A percentile compares a stretch with the other conserved stretches of the same genome.
phyloP scores from a whole-genome alignment of 2,797 vertebrate genomes.

The Neomorphus geoffroyi region DNA sequence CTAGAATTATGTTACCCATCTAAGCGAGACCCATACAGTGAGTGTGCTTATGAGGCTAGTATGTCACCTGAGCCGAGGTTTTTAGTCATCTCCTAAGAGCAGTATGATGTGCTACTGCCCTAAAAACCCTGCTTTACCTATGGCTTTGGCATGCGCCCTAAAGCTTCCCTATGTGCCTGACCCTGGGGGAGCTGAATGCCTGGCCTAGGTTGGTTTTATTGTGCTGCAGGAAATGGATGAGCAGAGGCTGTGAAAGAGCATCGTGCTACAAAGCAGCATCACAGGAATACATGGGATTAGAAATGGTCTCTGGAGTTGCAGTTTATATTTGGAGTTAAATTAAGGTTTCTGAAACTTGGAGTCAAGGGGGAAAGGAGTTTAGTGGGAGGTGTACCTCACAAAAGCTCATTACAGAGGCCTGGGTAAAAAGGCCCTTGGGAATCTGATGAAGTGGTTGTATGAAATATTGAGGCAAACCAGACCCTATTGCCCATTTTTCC shows the following conservation, averaged over 20 bases:
- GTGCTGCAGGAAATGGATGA: not conserved
- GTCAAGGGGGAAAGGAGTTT: not conserved
- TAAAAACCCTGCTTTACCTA: not conserved
- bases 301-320: constrained; percentile 30
- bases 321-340: constrained; percentile 9
- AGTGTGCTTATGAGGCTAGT: not conserved
- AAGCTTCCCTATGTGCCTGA: not conserved
- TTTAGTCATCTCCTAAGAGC: not conserved
- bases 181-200: not conserved
- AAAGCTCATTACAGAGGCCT: constrained; percentile 18
- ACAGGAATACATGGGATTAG: not conserved
- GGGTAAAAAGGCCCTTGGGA: constrained; percentile 28
- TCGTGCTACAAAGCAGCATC: fast-evolving
- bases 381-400: not conserved
- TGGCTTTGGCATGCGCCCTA: not conserved
- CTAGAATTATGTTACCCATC: fast-evolving
- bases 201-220: not conserved
- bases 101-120: not conserved
- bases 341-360: constrained; percentile 40
- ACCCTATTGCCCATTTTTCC: not conserved
- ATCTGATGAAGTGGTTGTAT: not conserved
- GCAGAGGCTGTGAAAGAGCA: not conserved
- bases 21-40: fast-evolving
- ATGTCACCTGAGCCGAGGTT: not conserved
- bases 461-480: constrained; percentile 13